Percentiles rank a stretch among this genome's conserved stretches.
Evolutionary conservation across 2,888 invertebrate genomes (phyloP).

Genomic region (Hymenopus coronatus): DNA sequence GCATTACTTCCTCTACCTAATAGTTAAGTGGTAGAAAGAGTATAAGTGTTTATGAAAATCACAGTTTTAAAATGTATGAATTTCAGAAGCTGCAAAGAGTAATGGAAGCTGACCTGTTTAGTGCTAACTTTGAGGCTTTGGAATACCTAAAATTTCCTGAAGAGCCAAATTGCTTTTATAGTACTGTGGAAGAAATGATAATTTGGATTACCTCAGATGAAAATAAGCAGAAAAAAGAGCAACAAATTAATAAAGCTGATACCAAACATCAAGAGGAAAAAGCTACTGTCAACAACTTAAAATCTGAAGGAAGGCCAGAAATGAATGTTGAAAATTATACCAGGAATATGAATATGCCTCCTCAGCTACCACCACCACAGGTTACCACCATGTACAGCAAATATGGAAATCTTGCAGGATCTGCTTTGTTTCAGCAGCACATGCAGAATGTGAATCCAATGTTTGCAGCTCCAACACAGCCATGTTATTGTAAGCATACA

Average conservation of each 20-base stretch:
- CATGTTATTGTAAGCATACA: background rate
- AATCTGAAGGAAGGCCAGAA: background rate
- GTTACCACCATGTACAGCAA: background rate
- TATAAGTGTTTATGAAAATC: too few species aligned
- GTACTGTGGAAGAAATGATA: background rate
- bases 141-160: background rate
- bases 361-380: background rate
- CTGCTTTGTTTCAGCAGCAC: background rate
- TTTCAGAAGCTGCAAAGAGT: too few species aligned
- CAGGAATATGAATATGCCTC: background rate
- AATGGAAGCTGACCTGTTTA: too few species aligned
- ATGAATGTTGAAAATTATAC: background rate
- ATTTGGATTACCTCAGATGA: background rate
- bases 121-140: background rate
- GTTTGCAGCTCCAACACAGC: too few species aligned
- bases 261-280: background rate
- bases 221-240: background rate
- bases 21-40: too few species aligned
- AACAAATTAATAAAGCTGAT: background rate
- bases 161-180: background rate
- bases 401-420: background rate
- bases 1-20: too few species aligned
- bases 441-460: too few species aligned
- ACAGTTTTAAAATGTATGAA: too few species aligned
- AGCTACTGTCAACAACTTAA: background rate